These are phyloP conservation scores for Ormyrus thymus DNA, from an alignment of 2,888 invertebrate genomes.

Conservation along the genomic window DNA sequence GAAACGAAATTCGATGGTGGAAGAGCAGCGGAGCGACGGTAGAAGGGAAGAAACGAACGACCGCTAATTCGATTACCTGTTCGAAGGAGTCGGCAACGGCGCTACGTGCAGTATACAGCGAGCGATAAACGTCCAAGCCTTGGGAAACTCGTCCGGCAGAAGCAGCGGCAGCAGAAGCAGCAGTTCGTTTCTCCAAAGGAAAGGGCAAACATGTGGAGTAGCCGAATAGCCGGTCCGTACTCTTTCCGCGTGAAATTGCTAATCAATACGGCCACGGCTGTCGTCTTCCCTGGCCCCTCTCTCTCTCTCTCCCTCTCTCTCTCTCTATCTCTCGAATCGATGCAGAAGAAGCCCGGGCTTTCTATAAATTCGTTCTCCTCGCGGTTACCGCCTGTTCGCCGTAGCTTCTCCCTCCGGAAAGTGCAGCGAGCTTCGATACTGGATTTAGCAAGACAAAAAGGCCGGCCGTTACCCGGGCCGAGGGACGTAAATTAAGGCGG, in stretches of 20 bases:
- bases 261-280: constrained; percentile 56
- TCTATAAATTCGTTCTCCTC: constrained; percentile 44
- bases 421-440: constrained; percentile 7
- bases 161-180: background rate
- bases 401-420: background rate
- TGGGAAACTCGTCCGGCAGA: constrained; percentile 33
- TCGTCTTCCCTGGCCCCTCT: constrained; percentile 25
- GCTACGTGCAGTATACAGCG: constrained; percentile 55
- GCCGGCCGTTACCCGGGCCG: background rate
- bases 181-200: constrained; percentile 3
- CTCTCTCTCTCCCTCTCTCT: constrained; percentile 28
- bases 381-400: constrained; percentile 54
- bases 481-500: constrained; percentile 39
- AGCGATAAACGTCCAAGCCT: constrained; percentile 57
- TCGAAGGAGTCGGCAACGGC: constrained; percentile 55
- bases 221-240: constrained; percentile 31
- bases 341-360: constrained; percentile 9
- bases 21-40: constrained; percentile 17
- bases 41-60: constrained; percentile 49
- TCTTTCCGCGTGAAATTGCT: constrained; percentile 57
- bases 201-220: constrained; percentile 43
- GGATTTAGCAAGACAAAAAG: constrained; percentile 36
- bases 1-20: constrained; percentile 52
- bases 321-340: constrained; percentile 8
- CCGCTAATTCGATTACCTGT: constrained; percentile 62